Evolutionary conservation across 2,113 vertebrate species (phyloP), one percentile per base, ranked within the genome.

Genomic region (Eubucco bourcierii): DNA sequence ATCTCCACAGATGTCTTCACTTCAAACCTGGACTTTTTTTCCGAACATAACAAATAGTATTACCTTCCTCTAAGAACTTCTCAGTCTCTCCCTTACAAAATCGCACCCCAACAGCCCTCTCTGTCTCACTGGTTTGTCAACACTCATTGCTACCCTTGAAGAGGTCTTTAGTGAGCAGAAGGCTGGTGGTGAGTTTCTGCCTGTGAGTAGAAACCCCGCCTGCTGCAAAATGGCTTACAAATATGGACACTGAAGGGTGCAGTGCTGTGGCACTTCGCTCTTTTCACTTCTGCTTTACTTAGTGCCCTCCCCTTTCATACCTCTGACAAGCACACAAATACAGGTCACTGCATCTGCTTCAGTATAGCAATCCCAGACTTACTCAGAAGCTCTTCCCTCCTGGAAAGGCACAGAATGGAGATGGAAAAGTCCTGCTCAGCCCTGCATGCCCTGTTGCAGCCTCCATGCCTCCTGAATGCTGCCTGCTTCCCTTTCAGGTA

Each of bases 291-390:
- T 75, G 34, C 65, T 66, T 34, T 18, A 5, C 33, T 70, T 31
- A 8, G 23, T 37, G 83, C 67, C 24, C 58, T 34, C 20, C 65
- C 20, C 65, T 33, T 61, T 77, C 11, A 0, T 4, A 31, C 41
- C 46, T 70, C 60, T 59, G 59, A 59, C 64, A 33, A 72, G 50
- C 50, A 52, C 21, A 44, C 29, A 61, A 1, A 25, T 37, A 23
- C 23, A 33, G 58, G 44, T 23, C 31, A 25, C 46, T 12, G 12
- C 1, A 0, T 47, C 15, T 1, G 0, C 33, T 60, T 83, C 81
- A 79, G 56, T 77, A 39, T 31, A 25, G 23, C 1, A 0, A 8
- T 25, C 64, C 58, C 87, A 84, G 58, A 95, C 76, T 93, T 90
- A 96, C 87, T 61, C 60, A 65, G 64, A 7, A 87, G 39, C 27